A percentile compares a stretch with the other conserved stretches of the same genome.
Evolutionary conservation across 2,797 vertebrate species (phyloP).

Genomic region (Gambelia wislizenii): DNA sequence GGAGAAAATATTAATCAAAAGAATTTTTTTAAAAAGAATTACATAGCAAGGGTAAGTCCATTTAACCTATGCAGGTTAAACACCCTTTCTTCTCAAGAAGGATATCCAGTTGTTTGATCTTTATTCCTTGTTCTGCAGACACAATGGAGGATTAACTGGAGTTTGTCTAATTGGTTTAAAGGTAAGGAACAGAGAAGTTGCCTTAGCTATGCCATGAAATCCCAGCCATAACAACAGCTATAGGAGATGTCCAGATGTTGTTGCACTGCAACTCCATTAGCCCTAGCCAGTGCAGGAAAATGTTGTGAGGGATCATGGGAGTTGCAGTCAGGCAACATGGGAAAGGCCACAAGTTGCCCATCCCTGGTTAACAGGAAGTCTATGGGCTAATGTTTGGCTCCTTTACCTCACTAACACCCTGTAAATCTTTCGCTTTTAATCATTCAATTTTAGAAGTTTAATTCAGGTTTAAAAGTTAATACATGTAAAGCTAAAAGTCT

Average conservation of each 20-base stretch:
- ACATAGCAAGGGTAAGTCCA: background rate
- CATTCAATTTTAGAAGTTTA: no score
- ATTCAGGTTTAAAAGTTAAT: background rate
- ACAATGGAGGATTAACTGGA: conserved; percentile 65
- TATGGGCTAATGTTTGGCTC: background rate
- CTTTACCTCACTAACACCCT: background rate
- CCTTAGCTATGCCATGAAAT: conserved; percentile 60
- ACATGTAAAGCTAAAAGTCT: background rate
- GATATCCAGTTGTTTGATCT: conserved; percentile 64
- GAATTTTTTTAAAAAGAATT: no score
- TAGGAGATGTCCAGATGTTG: background rate
- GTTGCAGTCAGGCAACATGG: background rate
- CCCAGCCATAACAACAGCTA: conserved; percentile 26
- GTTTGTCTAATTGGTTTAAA: conserved; percentile 72
- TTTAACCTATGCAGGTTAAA: background rate
- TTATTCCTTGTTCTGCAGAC: conserved; percentile 45
- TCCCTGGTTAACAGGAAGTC: conserved; percentile 16
- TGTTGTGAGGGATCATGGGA: background rate
- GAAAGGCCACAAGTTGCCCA: background rate
- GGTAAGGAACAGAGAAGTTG: conserved; percentile 62
- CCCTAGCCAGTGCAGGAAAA: background rate
- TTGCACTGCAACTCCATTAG: background rate
- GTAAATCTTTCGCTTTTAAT: fast-evolving
- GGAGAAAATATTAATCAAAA: no score
- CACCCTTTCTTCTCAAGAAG: background rate